Evolutionary conservation across 2,888 invertebrate genomes (phyloP).

Genomic region (Pristionchus maxplancki): DNA sequence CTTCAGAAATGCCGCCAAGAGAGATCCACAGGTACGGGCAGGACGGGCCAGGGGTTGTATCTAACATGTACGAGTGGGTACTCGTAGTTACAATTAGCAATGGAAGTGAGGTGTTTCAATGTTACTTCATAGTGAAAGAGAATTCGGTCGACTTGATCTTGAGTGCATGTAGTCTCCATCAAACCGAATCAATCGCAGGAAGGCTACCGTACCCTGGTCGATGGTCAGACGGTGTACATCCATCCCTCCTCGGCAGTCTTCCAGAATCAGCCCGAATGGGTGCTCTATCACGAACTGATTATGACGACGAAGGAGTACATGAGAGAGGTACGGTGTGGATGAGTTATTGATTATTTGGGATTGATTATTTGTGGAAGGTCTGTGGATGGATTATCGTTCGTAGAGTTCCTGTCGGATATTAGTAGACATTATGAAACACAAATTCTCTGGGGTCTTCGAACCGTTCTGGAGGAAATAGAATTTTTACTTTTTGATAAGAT

Average conservation of each 20-base stretch:
- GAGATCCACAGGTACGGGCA: conserved; percentile 88
- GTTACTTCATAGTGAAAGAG: not conserved
- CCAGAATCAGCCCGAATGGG: conserved; percentile 99
- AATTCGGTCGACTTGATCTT: too few relatives aligned
- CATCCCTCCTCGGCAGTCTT: conserved; percentile 98
- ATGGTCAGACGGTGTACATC: conserved; percentile 95
- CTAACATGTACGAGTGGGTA: not conserved
- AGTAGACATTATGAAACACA: too few relatives aligned
- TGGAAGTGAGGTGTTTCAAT: too few relatives aligned
- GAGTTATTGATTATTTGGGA: not conserved
- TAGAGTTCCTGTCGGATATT: too few relatives aligned
- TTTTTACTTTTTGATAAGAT: too few relatives aligned
- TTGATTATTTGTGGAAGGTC: not conserved
- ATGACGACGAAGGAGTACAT: conserved; percentile 99
- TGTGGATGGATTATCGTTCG: too few relatives aligned
- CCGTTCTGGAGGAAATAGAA: too few relatives aligned
- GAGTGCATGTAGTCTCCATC: too few relatives aligned
- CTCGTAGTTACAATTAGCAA: too few relatives aligned
- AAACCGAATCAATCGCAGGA: too few relatives aligned
- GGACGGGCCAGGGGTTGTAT: not conserved
- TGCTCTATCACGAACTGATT: conserved; percentile 97
- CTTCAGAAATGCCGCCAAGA: conserved; percentile 98
- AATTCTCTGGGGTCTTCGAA: too few relatives aligned
- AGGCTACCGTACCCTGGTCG: conserved; percentile 94
- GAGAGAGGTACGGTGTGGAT: conserved; percentile 86